Evolutionary conservation across 2,888 invertebrate genomes (phyloP).

Genomic region (Trichogramma evanescens): DNA sequence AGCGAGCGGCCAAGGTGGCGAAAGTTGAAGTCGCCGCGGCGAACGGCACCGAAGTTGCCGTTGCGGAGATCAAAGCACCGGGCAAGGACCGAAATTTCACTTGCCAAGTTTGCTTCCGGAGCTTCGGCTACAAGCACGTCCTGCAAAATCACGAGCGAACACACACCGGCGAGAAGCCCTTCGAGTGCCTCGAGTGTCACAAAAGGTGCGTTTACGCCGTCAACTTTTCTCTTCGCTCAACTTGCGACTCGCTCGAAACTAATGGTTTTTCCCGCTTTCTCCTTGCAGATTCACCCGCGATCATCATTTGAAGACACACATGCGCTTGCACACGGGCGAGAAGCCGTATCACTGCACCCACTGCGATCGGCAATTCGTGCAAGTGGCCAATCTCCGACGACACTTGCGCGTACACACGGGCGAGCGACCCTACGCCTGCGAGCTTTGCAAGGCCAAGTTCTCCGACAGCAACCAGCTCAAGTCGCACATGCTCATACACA

Average conservation of each 20-base stretch:
- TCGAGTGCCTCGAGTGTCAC: conserved; percentile 85
- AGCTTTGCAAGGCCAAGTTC: conserved; percentile 77
- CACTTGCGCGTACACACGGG: conserved; percentile 88
- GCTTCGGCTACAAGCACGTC: conserved; percentile 91
- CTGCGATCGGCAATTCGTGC: conserved; percentile 87
- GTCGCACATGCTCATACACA: conserved; percentile 82
- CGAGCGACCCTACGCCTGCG: conserved; percentile 82
- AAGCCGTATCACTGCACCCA: conserved; percentile 88
- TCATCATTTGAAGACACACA: conserved; percentile 88
- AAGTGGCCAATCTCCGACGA: conserved; percentile 83
- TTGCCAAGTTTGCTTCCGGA: conserved; percentile 79
- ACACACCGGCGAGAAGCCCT: conserved; percentile 91
- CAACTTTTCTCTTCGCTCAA: neutral
- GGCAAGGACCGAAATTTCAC: conserved; percentile 76
- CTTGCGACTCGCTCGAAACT: neutral
- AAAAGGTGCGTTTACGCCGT: conserved; percentile 54
- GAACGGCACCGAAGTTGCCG: neutral
- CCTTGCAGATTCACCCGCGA: conserved; percentile 69
- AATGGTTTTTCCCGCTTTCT: neutral
- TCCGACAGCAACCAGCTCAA: conserved; percentile 89
- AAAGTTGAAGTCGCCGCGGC: conserved; percentile 32
- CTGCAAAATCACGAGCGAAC: conserved; percentile 91
- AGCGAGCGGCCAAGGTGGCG: conserved; percentile 49
- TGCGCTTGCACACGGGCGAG: conserved; percentile 87
- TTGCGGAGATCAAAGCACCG: neutral